Base-by-base conservation (phyloP, 2,888 invertebrate genomes). In the Acanthosoma haemorrhoidale region DNA sequence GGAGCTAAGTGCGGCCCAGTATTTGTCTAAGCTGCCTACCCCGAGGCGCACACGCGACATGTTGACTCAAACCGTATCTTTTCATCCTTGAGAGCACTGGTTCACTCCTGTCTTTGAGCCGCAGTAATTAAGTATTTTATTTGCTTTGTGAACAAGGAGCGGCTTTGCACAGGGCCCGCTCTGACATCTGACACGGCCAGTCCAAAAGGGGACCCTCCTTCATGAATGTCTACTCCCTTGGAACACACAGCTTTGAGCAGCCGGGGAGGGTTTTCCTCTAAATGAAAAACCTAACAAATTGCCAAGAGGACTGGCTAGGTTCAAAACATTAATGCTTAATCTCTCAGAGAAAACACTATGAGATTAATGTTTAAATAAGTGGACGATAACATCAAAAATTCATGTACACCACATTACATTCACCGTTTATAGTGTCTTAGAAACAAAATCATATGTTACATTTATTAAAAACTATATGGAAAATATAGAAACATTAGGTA, bases 51-150 rank as follows among this genome's bases (percentile, higher is more conserved):
- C 18, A 4, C 5, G 34, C 16, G 16, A 13, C 4, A 34, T 60
- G 60, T 60, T 60, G 60, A 60, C 60, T 18, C 60, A 41, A 41
- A 16, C n/a, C 8, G 41, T 60, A 60, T 60, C 60, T 60, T 60
- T 60, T 32, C 60, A 60, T 60, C 60, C 60, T 60, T 34, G 36
- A 16, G 2, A 13, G 60, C 60, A 32, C 16, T 60, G 18, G 34
- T 60, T 36, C 16, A 41, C n/a, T 4, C n/a, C 18, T 32, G 36
- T 16, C 34, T 34, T 60, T 32, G 31, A 32, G 34, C 2, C 18
- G 16, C 18, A 3, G 60, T 60, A 60, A 60, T 60, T 60, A 60
- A 60, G 60, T 60, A 36, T 60, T 60, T 60, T 60, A 60, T 60
- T 60, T 60, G 60, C 60, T 60, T 60, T 60, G 60, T 60, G 60